Conservation (phyloP, 2,113 vertebrate species). For the Hipposideros armiger region DNA sequence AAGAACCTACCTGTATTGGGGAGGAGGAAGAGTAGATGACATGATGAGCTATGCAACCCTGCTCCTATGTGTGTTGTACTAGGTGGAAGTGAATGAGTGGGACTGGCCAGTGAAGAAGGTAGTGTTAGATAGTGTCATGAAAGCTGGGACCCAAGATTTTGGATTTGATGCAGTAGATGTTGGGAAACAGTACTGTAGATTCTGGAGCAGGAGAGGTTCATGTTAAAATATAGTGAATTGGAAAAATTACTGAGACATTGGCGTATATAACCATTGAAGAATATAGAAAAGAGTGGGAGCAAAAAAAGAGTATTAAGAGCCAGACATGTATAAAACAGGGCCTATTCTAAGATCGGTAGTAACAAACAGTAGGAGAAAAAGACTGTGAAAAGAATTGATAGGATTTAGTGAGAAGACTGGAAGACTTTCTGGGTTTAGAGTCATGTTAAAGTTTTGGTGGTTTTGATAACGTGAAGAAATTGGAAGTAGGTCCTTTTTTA, state of each 20-base stretch:
- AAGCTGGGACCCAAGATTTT: neutral
- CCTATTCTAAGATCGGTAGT: neutral
- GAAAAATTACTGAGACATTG: neutral
- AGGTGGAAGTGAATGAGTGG: neutral
- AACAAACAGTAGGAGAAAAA: neutral
- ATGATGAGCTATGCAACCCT: neutral
- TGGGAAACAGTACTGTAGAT: neutral
- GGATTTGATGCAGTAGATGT: neutral
- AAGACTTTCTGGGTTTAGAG: slow-evolving; percentile 43
- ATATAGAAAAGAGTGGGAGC: neutral
- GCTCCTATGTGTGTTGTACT: neutral
- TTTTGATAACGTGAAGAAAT: slow-evolving; percentile 54
- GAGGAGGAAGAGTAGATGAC: neutral
- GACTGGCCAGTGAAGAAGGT: neutral
- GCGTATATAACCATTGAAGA: neutral
- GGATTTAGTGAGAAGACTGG: slow-evolving; percentile 45
- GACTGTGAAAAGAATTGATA: slow-evolving; percentile 22
- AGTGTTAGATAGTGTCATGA: neutral
- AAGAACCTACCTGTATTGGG: neutral
- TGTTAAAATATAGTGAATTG: neutral
- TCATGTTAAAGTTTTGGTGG: slow-evolving; percentile 48
- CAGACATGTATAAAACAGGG: neutral
- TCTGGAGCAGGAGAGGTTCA: neutral
- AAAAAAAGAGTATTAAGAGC: neutral
- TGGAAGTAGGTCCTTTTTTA: slow-evolving; percentile 15